phyloP scores from a whole-genome alignment of 1,140 invertebrate genomes.

The Macrocentrus cingulum region DNA sequence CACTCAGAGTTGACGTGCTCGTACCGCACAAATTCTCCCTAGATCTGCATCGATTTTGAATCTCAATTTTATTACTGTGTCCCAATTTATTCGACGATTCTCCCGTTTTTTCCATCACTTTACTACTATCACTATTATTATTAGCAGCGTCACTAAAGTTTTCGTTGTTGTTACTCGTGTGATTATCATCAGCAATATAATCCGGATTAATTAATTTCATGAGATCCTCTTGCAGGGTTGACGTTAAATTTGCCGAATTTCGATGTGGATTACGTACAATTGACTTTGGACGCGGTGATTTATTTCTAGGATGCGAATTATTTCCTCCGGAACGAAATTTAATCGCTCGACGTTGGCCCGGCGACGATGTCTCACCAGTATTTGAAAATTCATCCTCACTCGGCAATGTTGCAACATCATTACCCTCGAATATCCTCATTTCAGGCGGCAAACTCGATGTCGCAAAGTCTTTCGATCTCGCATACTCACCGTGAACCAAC shows the following conservation, averaged over 20 bases:
- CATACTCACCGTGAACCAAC: constrained; percentile 53
- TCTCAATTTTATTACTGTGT: constrained; percentile 47
- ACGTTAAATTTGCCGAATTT: constrained; percentile 67
- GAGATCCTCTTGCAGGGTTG: constrained; percentile 82
- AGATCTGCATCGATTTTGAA: constrained; percentile 56
- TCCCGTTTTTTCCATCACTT: not conserved
- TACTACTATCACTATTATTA: constrained; percentile 45
- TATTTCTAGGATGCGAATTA: constrained; percentile 60
- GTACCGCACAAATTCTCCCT: constrained; percentile 61
- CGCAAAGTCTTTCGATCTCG: constrained; percentile 51
- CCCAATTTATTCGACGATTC: constrained; percentile 2
- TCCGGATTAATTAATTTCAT: constrained; percentile 88
- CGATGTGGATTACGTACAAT: constrained; percentile 57
- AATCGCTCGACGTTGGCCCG: constrained; percentile 53
- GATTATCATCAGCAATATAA: constrained; percentile 61
- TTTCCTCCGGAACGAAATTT: constrained; percentile 36
- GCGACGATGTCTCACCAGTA: constrained; percentile 61
- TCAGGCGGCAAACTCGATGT: constrained; percentile 49
- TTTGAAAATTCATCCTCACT: constrained; percentile 66
- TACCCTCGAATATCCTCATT: constrained; percentile 55
- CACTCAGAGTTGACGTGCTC: constrained; percentile 48
- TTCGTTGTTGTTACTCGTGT: constrained; percentile 41
- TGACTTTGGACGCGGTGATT: constrained; percentile 63
- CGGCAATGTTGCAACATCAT: constrained; percentile 53
- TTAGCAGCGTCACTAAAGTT: constrained; percentile 38